phyloP scores from a whole-genome alignment of 2,113 vertebrate genomes.

The Hystrix brachyura region DNA sequence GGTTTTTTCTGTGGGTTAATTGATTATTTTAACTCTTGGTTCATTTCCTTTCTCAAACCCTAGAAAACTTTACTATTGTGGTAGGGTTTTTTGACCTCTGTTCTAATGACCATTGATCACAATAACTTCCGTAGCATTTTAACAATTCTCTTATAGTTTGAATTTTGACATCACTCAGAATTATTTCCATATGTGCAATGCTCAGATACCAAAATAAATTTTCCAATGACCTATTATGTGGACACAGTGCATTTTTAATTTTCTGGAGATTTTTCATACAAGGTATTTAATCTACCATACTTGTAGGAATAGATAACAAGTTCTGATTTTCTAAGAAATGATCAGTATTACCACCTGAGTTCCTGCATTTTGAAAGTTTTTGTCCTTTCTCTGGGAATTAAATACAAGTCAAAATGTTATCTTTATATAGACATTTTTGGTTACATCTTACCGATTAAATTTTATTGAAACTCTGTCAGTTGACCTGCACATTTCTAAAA shows the following conservation, averaged over 20 bases:
- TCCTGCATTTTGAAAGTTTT: slow-evolving; percentile 14
- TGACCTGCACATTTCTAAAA: slow-evolving; percentile 56
- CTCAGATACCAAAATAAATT: neutral
- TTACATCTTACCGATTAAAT: neutral
- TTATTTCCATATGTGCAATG: neutral
- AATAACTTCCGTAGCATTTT: neutral
- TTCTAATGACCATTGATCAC: neutral
- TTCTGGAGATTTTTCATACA: neutral
- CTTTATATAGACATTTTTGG: neutral
- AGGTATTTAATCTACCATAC: neutral
- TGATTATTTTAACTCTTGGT: neutral
- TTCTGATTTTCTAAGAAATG: slow-evolving; percentile 19
- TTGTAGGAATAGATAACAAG: neutral
- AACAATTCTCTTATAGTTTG: neutral
- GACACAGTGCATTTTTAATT: neutral
- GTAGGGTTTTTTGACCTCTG: slow-evolving; percentile 31
- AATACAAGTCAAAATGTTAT: neutral
- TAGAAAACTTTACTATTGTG: neutral
- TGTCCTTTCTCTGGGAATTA: slow-evolving; percentile 31
- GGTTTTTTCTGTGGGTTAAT: neutral
- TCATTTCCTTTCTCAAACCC: neutral
- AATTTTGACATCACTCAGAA: neutral
- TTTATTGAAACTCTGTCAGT: neutral
- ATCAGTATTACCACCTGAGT: neutral
- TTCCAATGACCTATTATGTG: neutral